A percentile compares a stretch with the other conserved stretches of the same genome.
phyloP scores from a whole-genome alignment of 2,888 invertebrate species.

The Drosophila affinis region DNA sequence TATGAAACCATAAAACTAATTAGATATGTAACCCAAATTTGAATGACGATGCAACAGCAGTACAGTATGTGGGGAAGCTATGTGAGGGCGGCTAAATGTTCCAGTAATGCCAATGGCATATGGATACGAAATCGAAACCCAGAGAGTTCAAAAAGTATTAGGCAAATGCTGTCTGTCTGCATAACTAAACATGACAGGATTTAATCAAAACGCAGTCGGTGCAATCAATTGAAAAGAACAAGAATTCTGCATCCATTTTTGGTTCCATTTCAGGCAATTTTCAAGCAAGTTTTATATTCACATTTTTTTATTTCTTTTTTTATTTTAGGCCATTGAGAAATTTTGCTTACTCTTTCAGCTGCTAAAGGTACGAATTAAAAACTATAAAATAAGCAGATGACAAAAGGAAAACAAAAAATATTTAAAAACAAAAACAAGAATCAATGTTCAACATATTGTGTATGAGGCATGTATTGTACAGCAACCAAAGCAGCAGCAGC shows the following conservation, averaged over 20 bases:
- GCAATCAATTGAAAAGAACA: constrained; percentile 1
- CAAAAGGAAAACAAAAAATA: constrained; percentile 6
- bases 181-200: neutral
- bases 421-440: constrained; percentile 11
- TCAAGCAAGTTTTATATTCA: constrained; percentile 6
- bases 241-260: constrained; percentile 6
- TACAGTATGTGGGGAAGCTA: neutral
- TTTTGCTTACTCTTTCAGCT: constrained; percentile 53
- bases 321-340: constrained; percentile 39
- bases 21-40: constrained; percentile 60
- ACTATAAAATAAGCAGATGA: constrained; percentile 11
- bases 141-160: constrained; percentile 42
- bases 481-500: constrained; percentile 39
- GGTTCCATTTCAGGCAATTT: constrained; percentile 14
- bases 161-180: constrained; percentile 22
- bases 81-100: constrained; percentile 14
- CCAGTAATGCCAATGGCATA: constrained; percentile 29
- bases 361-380: constrained; percentile 18
- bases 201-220: constrained; percentile 11
- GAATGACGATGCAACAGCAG: constrained; percentile 27
- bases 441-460: constrained; percentile 30
- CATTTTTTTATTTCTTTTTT: constrained; percentile 24
- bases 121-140: constrained; percentile 24
- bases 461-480: constrained; percentile 47
- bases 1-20: constrained; percentile 43